Percentiles rank a stretch among this genome's conserved stretches.
phyloP scores from a whole-genome alignment of 2,888 invertebrate species.

The Ectropis crepuscularia region DNA sequence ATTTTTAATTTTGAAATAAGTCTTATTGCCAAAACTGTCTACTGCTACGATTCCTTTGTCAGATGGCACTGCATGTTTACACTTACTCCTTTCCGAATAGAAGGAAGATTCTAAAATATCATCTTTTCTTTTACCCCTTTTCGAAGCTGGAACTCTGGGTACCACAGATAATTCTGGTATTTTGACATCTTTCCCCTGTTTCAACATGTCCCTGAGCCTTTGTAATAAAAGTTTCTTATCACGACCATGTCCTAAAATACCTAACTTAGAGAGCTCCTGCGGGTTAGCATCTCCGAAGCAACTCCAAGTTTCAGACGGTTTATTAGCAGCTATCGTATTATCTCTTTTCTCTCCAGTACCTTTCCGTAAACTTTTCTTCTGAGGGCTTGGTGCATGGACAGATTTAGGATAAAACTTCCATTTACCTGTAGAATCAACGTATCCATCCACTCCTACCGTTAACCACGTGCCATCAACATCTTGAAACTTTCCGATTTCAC shows the following conservation, averaged over 20 bases:
- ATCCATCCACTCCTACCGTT: slow-evolving; percentile 73
- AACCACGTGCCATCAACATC: slow-evolving; percentile 61
- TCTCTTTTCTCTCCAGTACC: slow-evolving; percentile 49
- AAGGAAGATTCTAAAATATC: slow-evolving; percentile 20
- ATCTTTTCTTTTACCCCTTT: slow-evolving; percentile 38
- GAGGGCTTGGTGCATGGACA: slow-evolving; percentile 33
- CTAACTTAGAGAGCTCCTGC: slow-evolving; percentile 64
- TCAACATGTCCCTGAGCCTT: slow-evolving; percentile 57
- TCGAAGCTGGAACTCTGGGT: slow-evolving; percentile 47
- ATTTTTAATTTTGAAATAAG: slow-evolving; percentile 62
- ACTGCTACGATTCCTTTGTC: slow-evolving; percentile 68
- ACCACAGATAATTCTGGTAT: slow-evolving; percentile 59
- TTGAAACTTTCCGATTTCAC: slow-evolving; percentile 70
- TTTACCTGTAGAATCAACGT: slow-evolving; percentile 61
- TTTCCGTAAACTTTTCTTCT: slow-evolving; percentile 35
- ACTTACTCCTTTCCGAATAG: slow-evolving; percentile 52
- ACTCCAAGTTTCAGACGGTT: slow-evolving; percentile 65
- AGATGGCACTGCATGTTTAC: slow-evolving; percentile 65
- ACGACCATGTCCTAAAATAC: slow-evolving; percentile 74
- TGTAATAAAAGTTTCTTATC: slow-evolving; percentile 65
- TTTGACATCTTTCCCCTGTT: slow-evolving; percentile 59
- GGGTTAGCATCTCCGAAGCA: slow-evolving; percentile 73
- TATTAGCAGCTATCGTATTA: slow-evolving; percentile 38
- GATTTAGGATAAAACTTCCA: slow-evolving; percentile 66
- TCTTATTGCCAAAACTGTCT: slow-evolving; percentile 64